phyloP scores from a whole-genome alignment of 1,140 invertebrate genomes.

The Drosophila littoralis region DNA sequence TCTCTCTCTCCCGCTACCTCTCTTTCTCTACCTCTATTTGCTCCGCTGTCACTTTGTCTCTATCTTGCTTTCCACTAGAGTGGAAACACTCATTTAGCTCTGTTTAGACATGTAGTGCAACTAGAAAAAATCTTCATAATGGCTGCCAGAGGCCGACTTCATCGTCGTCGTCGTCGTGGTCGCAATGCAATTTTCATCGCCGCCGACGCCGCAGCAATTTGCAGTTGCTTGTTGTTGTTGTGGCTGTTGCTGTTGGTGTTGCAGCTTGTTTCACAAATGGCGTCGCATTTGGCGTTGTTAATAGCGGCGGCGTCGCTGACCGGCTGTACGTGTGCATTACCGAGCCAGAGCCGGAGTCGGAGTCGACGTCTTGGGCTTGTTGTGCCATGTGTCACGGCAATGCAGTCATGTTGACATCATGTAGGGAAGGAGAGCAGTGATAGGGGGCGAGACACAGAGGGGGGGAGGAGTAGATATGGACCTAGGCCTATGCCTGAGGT shows the following conservation, averaged over 20 bases:
- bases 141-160: slow-evolving; percentile 67
- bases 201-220: slow-evolving; percentile 64
- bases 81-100: slow-evolving; percentile 76
- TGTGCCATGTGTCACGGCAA: slow-evolving; percentile 80
- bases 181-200: slow-evolving; percentile 73
- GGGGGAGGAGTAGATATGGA: neutral
- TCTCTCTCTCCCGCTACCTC: neutral
- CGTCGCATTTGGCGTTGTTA: slow-evolving; percentile 81
- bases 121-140: slow-evolving; percentile 81
- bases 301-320: slow-evolving; percentile 65
- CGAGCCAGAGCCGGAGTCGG: slow-evolving; percentile 17
- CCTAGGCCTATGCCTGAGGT: slow-evolving; percentile 43
- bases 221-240: slow-evolving; percentile 46
- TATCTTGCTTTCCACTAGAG: slow-evolving; percentile 25
- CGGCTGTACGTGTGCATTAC: slow-evolving; percentile 57
- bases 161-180: slow-evolving; percentile 31
- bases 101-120: slow-evolving; percentile 77
- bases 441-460: slow-evolving; percentile 5
- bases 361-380: slow-evolving; percentile 76
- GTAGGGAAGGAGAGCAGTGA: slow-evolving; percentile 40
- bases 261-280: slow-evolving; percentile 80
- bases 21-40: neutral
- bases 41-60: neutral
- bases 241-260: slow-evolving; percentile 50
- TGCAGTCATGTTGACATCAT: slow-evolving; percentile 82